phyloP scores from a whole-genome alignment of 2,888 invertebrate species.

The Bombylius discolor region DNA sequence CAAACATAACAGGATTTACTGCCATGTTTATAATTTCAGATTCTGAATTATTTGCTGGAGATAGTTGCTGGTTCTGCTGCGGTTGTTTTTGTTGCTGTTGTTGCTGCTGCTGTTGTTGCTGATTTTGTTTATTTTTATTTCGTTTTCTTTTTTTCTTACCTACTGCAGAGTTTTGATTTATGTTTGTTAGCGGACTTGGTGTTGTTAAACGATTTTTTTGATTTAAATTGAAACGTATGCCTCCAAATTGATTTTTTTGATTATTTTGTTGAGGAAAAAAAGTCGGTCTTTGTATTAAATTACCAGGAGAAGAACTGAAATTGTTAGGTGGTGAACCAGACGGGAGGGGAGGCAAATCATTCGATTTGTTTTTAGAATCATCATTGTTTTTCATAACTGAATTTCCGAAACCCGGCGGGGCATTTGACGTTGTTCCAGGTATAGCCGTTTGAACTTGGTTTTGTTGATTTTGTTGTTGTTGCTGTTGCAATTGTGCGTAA shows the following conservation, averaged over 20 bases:
- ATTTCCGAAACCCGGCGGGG: slow-evolving; percentile 39
- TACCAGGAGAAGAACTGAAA: slow-evolving; percentile 28
- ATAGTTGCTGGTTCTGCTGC: slow-evolving; percentile 29
- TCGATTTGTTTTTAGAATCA: slow-evolving; percentile 24
- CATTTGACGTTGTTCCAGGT: slow-evolving; percentile 31
- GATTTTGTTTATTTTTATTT: slow-evolving; percentile 46
- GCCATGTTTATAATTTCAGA: neutral
- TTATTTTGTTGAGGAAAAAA: slow-evolving; percentile 16
- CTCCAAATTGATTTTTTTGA: slow-evolving; percentile 35
- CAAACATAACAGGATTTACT: slow-evolving; percentile 1
- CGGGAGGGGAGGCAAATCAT: slow-evolving; percentile 44
- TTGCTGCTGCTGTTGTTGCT: slow-evolving; percentile 25
- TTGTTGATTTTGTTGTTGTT: slow-evolving; percentile 22
- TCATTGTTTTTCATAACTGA: slow-evolving; percentile 23
- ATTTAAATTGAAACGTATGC: slow-evolving; percentile 43
- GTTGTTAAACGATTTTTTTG: slow-evolving; percentile 33
- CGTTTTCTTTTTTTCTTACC: slow-evolving; percentile 64
- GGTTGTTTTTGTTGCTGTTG: slow-evolving; percentile 26
- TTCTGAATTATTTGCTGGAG: slow-evolving; percentile 23
- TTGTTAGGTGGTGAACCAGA: slow-evolving; percentile 39
- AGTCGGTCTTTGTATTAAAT: slow-evolving; percentile 31
- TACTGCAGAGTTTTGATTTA: slow-evolving; percentile 24
- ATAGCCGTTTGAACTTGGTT: slow-evolving; percentile 19
- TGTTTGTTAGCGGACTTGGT: slow-evolving; percentile 34
- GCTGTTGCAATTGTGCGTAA: slow-evolving; percentile 18